Conservation (phyloP, 2,888 invertebrate species). For the Lydus trimaculatus region DNA sequence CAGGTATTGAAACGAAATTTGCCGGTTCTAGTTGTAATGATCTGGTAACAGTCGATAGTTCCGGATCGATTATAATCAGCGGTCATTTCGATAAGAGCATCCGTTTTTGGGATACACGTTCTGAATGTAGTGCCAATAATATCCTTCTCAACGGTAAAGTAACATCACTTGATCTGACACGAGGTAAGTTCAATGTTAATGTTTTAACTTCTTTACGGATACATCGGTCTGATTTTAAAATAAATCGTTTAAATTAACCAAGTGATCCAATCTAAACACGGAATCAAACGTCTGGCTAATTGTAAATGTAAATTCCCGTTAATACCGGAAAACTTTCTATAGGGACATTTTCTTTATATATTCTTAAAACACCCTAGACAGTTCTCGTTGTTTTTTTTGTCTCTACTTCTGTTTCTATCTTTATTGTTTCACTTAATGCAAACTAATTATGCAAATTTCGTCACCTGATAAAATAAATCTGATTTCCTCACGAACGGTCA, state of each 20-base stretch:
- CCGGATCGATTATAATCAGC: conserved; percentile 90
- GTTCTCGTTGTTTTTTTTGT: background rate
- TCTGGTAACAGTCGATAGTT: conserved; percentile 87
- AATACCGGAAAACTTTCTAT: conserved; percentile 36
- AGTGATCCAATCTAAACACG: conserved; percentile 32
- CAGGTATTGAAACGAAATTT: conserved; percentile 91
- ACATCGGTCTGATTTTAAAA: background rate
- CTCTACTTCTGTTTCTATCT: background rate
- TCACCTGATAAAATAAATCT: conserved; percentile 53
- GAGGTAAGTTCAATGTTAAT: conserved; percentile 68
- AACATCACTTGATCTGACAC: conserved; percentile 91
- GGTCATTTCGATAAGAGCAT: conserved; percentile 98
- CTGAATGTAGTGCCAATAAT: conserved; percentile 85
- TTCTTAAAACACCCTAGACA: conserved; percentile 8
- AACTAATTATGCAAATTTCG: conserved; percentile 53
- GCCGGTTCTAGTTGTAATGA: conserved; percentile 98
- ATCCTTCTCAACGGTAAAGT: conserved; percentile 91
- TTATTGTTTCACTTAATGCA: conserved; percentile 41
- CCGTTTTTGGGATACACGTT: conserved; percentile 95
- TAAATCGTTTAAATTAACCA: conserved; percentile 15
- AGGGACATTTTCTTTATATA: conserved; percentile 19
- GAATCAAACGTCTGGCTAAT: conserved; percentile 35
- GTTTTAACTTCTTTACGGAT: background rate
- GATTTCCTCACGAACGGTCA: conserved; percentile 39
- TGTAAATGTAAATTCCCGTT: conserved; percentile 42